A percentile compares a stretch with the other conserved stretches of the same genome.
These are phyloP conservation scores for Formica selysi DNA, from an alignment of 1,140 invertebrate species.

Conservation along the genomic window DNA sequence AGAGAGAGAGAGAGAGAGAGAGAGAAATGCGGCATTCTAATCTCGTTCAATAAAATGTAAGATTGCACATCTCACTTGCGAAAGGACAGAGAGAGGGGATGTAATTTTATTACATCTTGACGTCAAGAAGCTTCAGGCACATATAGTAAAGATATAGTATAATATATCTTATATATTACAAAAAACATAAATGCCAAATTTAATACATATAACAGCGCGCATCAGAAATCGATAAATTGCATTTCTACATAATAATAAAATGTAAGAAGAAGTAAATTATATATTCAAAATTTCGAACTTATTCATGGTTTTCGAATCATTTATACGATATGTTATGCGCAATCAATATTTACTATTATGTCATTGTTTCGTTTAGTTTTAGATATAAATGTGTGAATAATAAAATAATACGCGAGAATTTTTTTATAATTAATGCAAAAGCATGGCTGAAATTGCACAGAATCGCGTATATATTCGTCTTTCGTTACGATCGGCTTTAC, in stretches of 20 bases:
- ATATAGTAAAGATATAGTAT: background rate
- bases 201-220: background rate
- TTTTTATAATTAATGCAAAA: background rate
- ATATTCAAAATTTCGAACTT: background rate
- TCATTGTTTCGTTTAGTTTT: constrained; percentile 8
- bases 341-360: background rate
- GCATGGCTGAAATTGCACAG: background rate
- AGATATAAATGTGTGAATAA: background rate
- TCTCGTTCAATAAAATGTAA: constrained; percentile 37
- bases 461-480: constrained; percentile 18
- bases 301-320: background rate
- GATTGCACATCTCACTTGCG: constrained; percentile 22
- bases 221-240: background rate
- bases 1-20: background rate
- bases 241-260: background rate
- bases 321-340: background rate
- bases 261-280: background rate
- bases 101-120: constrained; percentile 4
- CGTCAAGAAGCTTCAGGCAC: background rate
- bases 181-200: constrained; percentile 11
- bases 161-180: background rate
- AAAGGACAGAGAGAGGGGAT: constrained; percentile 20
- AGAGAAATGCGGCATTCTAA: constrained; percentile 11
- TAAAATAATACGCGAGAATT: no score
- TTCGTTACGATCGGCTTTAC: constrained; percentile 39